Base-by-base conservation (phyloP, 2,888 invertebrate genomes). In the Hetaerina titia region DNA sequence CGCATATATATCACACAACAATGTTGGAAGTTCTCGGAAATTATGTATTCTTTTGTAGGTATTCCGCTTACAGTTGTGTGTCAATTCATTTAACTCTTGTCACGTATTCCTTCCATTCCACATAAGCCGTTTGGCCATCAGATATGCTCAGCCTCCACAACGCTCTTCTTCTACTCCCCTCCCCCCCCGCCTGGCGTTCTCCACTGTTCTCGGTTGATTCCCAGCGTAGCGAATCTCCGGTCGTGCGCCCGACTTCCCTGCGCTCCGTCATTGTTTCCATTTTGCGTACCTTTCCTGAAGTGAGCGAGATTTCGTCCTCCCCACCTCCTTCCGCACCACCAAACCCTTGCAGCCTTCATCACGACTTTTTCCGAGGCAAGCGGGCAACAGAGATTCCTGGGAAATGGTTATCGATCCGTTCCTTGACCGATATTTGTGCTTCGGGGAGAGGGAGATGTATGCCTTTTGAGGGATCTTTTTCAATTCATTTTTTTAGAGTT, bases 381-480 rank as follows among this genome's bases (percentile, higher is more conserved):
- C 31, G 25, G 13, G 31, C 81, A 81, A 15, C 81, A 81, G 81
- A 31, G 11, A 81, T 81, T 31, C 9, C 31, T 8, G 74, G 74
- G 25, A 81, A 31, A 81, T 15, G 81, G 25, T 31, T 81, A 81
- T 81, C 81, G 81, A 81, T 81, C 81, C 31, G 81, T 81, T 81
- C 25, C 31, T 81, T 81, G 81, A 81, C 81, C 81, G 81, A 81
- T 81, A 81, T 81, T 81, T 31, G 81, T 13, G 31, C 81, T 81
- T 11, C 31, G 81, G 4, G 31, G 31, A 81, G 9, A 13, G 31
- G 11, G n/a, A n/a, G 11, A 15, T 15, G 31, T 31, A 81, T 81
- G 81, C 13, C 81, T 31, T 31, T 8, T 31, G 69, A 22, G 4
- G 22, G 9, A 22, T 22, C 8, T 69, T 6, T 69, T 69, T 13